Conservation (phyloP, 2,888 invertebrate genomes). For the Clunio marinus region DNA sequence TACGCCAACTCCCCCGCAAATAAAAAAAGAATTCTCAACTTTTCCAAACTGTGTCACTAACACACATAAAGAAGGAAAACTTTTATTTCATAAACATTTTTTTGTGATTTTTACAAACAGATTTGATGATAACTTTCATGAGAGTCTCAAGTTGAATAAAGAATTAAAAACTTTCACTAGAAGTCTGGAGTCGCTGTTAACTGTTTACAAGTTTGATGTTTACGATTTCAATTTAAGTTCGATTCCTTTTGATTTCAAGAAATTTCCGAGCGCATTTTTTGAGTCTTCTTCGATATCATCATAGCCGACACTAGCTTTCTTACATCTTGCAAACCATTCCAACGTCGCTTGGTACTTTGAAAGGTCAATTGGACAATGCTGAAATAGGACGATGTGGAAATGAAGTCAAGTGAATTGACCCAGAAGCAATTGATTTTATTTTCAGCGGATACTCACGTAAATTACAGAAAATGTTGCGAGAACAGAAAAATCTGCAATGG, state of each 20-base stretch:
- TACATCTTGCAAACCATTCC: constrained; percentile 20
- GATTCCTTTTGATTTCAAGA: constrained; percentile 18
- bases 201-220: no score
- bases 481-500: constrained; percentile 25
- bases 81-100: no score
- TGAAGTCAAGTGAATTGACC: constrained; percentile 12
- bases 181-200: no score
- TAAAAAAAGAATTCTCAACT: no score
- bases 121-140: not conserved
- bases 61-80: no score
- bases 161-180: not conserved
- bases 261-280: constrained; percentile 2
- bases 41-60: no score
- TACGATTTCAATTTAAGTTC: not conserved
- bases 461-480: constrained; percentile 24
- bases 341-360: not conserved
- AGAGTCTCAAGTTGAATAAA: not conserved
- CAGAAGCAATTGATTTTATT: no score
- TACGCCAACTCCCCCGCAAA: no score
- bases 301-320: not conserved
- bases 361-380: constrained; percentile 32
- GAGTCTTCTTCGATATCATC: constrained; percentile 7
- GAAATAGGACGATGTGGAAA: not conserved
- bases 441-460: not conserved
- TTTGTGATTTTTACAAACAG: no score